Evolutionary conservation across 2,797 vertebrate genomes (phyloP).

Genomic region (Cryptoprocta ferox): DNA sequence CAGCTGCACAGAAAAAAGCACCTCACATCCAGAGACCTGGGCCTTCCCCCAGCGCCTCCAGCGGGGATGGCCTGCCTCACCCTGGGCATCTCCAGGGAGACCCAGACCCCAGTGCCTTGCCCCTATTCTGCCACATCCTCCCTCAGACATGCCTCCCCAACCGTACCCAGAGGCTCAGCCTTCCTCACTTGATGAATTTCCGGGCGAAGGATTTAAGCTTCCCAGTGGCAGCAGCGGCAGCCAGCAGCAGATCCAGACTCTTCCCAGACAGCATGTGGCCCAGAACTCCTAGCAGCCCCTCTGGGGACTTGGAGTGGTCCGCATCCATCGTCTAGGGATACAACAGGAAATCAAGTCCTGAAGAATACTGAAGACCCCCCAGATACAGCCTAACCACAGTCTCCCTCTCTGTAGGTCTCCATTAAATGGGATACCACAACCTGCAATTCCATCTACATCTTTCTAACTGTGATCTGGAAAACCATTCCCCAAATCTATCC

Average conservation of each 20-base stretch:
- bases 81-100: not conserved
- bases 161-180: not conserved
- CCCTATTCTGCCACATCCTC: not conserved
- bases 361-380: not conserved
- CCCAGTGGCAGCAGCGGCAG: slow-evolving; percentile 96
- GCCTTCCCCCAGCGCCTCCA: not conserved
- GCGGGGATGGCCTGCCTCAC: not conserved
- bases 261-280: slow-evolving; percentile 99
- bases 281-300: slow-evolving; percentile 96
- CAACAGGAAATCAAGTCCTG: slow-evolving; percentile 35
- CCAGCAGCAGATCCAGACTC: slow-evolving; percentile 95
- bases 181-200: slow-evolving; percentile 96
- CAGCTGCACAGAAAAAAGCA: not conserved
- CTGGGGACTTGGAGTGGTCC: slow-evolving; percentile 97
- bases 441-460: not conserved
- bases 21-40: not conserved
- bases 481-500: not conserved
- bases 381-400: not conserved
- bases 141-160: rapidly evolving
- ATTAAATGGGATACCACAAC: not conserved
- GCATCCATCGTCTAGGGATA: slow-evolving; percentile 95
- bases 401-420: not conserved
- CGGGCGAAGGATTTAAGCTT: slow-evolving; percentile 98
- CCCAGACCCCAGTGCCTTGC: not conserved
- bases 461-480: not conserved